Percentiles rank a stretch among this genome's conserved stretches.
These are phyloP conservation scores for Geococcyx californianus DNA, from an alignment of 2,113 vertebrate species.

Conservation along the genomic window DNA sequence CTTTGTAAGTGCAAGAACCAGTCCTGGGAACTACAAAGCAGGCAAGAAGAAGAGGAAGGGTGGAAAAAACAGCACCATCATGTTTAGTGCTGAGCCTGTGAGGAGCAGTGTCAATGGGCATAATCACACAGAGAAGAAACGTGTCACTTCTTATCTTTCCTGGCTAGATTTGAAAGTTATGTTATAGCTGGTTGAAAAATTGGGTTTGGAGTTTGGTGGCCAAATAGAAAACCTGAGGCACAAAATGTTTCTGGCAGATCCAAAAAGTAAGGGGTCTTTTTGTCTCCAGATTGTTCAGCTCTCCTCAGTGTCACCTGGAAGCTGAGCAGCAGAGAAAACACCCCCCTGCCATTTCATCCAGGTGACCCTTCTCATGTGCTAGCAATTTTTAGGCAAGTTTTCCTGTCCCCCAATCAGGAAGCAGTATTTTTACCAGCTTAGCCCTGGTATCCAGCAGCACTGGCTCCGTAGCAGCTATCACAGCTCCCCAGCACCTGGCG, in stretches of 20 bases:
- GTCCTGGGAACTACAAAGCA: background rate
- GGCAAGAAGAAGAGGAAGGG: background rate
- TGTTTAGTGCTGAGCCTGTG: background rate
- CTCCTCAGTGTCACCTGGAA: background rate
- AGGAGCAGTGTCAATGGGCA: background rate
- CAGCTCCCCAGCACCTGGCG: background rate
- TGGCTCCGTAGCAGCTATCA: background rate
- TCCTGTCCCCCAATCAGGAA: background rate
- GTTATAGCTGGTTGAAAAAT: background rate
- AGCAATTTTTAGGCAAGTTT: background rate
- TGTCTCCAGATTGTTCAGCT: background rate
- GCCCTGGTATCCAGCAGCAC: background rate
- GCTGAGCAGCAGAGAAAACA: background rate
- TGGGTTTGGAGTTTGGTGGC: background rate
- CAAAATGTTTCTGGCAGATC: background rate
- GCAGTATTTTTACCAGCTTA: background rate
- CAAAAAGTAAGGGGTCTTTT: background rate
- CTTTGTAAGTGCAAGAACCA: background rate
- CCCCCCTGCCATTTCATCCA: background rate
- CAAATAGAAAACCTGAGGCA: background rate
- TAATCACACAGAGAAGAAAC: background rate
- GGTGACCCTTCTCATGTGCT: background rate
- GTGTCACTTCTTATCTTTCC: background rate
- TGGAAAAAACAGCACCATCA: background rate
- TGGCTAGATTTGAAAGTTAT: background rate